Base-by-base conservation (phyloP, 2,797 vertebrate species). In the Coregonus sp. region DNA sequence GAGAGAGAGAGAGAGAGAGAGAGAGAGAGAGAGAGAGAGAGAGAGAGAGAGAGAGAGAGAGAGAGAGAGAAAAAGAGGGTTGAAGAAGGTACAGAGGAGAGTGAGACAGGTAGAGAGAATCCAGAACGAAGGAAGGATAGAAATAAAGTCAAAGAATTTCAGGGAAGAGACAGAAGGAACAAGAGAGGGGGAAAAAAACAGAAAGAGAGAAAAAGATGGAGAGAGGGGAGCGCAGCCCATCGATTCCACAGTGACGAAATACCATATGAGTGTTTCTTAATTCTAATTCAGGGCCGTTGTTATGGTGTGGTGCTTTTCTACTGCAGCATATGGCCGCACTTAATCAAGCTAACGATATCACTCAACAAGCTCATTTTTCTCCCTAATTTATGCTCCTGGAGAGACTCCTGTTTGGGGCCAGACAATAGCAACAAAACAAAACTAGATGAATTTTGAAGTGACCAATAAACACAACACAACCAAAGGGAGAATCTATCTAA, bases 261-360 rank as follows among this genome's bases (percentile, higher is more conserved):
- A 80, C 83, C 80, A 85, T 90, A 91, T 82, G 80, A 88, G 80
- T 72, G 78, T 80, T 77, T 88, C 85, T 86, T 89, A 82, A 92
- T 91, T 90, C 87, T 85, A 85, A 92, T 90, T 92, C 86, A 88
- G 80, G 81, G 78, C 61, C 82, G 77, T 72, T 85, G 81, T 82
- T 81, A 73, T 81, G 71, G 83, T 86, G 76, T 81, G 54, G 52
- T 86, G 72, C 76, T 84, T 86, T 88, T 47, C 40, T 82, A 85
- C 81, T 76, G 79, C 84, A 85, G 82, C 88, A 92, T 91, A 92
- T 89, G 89, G 89, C 84, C 73, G 68, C 75, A 81, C 85, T 90
- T 91, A 90, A 92, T 90, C 86, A 91, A 89, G 84, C 86, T 87
- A 92, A 91, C 82, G 72, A 89, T 81, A 82, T 85, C 82, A 81